phyloP scores from a whole-genome alignment of 2,797 vertebrate genomes.

The Cynopterus sphinx region DNA sequence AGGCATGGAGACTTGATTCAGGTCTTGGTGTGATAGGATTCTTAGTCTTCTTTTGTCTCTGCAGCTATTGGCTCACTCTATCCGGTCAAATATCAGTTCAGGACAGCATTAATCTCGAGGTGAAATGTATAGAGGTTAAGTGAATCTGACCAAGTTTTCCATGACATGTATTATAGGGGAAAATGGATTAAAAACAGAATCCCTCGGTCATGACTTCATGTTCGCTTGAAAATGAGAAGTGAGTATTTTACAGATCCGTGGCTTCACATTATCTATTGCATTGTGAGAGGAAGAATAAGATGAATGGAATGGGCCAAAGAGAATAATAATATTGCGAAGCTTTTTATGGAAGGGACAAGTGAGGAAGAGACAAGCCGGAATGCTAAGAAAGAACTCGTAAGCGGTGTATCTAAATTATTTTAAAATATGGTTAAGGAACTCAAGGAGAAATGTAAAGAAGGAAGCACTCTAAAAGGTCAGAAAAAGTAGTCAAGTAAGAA shows the following conservation, averaged over 20 bases:
- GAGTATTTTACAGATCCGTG: not conserved
- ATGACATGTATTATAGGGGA: not conserved
- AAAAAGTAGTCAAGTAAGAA: constrained; percentile 78
- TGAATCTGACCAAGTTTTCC: not conserved
- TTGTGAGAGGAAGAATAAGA: constrained; percentile 21
- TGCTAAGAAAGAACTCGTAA: not conserved
- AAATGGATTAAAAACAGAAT: not conserved
- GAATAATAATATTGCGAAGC: not conserved
- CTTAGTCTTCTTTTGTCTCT: not conserved
- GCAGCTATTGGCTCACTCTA: not conserved
- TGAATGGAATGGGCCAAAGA: constrained; percentile 10
- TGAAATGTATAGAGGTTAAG: not conserved
- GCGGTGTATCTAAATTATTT: constrained; percentile 43
- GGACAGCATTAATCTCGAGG: not conserved
- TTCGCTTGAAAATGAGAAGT: constrained; percentile 20
- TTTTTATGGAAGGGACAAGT: constrained; percentile 54
- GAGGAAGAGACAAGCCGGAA: not conserved
- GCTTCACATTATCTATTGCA: not conserved
- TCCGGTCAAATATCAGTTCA: not conserved
- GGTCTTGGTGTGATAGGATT: not conserved
- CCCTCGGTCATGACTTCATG: not conserved
- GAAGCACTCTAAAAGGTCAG: constrained; percentile 70
- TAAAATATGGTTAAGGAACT: constrained; percentile 66
- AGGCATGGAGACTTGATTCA: not conserved
- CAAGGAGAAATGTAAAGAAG: constrained; percentile 70